phyloP scores from a whole-genome alignment of 2,797 vertebrate genomes.

The Meda fulgida region DNA sequence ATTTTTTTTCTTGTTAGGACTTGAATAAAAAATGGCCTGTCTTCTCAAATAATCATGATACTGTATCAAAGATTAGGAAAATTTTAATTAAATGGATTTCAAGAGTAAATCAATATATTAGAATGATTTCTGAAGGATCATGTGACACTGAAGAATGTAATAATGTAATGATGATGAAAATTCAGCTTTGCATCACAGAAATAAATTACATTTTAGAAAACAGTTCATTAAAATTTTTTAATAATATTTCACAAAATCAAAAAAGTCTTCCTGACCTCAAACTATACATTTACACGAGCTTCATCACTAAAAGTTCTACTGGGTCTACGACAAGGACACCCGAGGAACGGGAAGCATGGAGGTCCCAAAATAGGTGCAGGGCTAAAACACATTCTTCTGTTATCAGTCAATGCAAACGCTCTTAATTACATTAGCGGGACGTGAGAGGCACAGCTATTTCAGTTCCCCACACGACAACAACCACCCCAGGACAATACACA shows the following conservation, averaged over 20 bases:
- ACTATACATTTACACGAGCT: not conserved
- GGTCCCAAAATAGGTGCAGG: conserved; percentile 68
- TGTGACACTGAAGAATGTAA: not conserved
- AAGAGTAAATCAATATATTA: not conserved
- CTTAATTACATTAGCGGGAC: conserved; percentile 70
- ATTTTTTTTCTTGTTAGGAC: not conserved
- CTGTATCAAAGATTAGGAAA: not conserved
- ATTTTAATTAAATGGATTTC: not conserved
- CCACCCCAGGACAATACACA: not conserved
- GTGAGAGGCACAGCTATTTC: conserved; percentile 65
- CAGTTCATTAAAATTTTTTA: too few relatives aligned
- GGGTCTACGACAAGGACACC: conserved; percentile 66
- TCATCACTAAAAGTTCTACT: conserved; percentile 28
- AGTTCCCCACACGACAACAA: conserved; percentile 23
- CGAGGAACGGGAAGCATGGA: conserved; percentile 55
- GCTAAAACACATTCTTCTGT: conserved; percentile 71
- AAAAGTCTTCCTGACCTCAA: too few relatives aligned
- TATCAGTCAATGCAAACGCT: conserved; percentile 73
- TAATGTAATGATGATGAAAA: not conserved
- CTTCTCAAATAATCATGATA: not conserved
- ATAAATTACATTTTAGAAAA: too few relatives aligned
- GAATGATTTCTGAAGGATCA: not conserved
- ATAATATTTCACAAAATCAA: too few relatives aligned
- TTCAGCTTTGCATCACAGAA: not conserved
- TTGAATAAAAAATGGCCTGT: not conserved